Conservation (phyloP, 53 echinoderm and acorn worm species). For the Antedon mediterranea region DNA sequence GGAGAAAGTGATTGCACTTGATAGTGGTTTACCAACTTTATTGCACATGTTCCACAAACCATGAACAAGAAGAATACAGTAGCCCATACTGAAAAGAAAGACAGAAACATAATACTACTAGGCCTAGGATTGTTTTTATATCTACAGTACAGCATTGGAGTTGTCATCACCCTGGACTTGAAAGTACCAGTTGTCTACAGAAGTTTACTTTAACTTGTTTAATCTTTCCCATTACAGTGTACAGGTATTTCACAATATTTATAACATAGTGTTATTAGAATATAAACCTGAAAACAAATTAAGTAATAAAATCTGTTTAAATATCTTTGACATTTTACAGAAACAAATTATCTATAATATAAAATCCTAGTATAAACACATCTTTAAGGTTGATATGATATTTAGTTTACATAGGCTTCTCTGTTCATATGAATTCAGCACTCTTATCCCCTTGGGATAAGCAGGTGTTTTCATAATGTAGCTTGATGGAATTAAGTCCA, state of each 20-base stretch:
- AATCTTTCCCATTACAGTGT: too few relatives aligned
- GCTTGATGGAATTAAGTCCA: not conserved
- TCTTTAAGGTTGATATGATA: not conserved
- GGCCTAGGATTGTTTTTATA: not conserved
- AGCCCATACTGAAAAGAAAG: constrained; percentile 50
- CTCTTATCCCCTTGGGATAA: not conserved
- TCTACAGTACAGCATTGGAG: too few relatives aligned
- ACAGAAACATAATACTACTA: not conserved
- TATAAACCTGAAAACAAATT: too few relatives aligned
- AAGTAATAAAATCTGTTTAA: too few relatives aligned
- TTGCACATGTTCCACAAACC: constrained; percentile 27
- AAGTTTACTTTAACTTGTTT: too few relatives aligned
- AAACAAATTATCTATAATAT: too few relatives aligned
- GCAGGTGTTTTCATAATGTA: not conserved
- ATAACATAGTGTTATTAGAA: too few relatives aligned
- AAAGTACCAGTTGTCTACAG: too few relatives aligned
- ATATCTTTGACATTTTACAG: too few relatives aligned
- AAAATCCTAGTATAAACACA: too few relatives aligned
- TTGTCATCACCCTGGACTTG: not conserved
- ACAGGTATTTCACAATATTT: too few relatives aligned
- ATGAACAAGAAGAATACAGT: constrained; percentile 57
- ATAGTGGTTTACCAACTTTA: constrained; percentile 12
- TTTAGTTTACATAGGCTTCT: not conserved
- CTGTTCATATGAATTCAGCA: too few relatives aligned
- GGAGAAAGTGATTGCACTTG: not conserved